These are phyloP conservation scores for Gortyna flavago DNA, from an alignment of 2,888 invertebrate species.

Conservation along the genomic window DNA sequence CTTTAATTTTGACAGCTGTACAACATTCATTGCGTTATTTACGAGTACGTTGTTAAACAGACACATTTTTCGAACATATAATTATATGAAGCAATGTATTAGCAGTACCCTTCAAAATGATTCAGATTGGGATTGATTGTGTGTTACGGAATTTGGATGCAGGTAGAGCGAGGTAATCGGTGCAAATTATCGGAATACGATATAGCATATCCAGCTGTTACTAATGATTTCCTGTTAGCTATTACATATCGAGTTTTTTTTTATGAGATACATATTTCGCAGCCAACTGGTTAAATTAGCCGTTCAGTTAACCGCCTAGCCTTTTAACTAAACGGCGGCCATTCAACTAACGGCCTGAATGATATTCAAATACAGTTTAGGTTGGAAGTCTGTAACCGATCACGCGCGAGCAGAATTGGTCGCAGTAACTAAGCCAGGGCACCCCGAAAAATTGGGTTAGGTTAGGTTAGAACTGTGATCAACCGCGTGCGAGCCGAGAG, in stretches of 20 bases:
- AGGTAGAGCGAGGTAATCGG: not conserved
- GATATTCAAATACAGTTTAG: too few species aligned
- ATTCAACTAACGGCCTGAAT: too few species aligned
- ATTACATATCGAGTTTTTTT: not conserved
- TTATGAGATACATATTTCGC: slow-evolving; percentile 6
- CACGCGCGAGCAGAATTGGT: too few species aligned
- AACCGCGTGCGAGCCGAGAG: too few species aligned
- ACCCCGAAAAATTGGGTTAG: too few species aligned
- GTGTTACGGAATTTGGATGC: not conserved
- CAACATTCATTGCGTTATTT: not conserved
- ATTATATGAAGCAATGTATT: too few species aligned
- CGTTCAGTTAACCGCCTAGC: too few species aligned
- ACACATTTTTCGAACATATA: not conserved
- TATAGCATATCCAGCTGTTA: slow-evolving; percentile 8
- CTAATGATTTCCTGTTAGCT: slow-evolving; percentile 34
- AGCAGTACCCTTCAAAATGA: not conserved
- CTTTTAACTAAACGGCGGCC: too few species aligned
- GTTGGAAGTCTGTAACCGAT: too few species aligned
- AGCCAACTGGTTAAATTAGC: too few species aligned
- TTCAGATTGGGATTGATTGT: not conserved
- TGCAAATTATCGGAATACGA: slow-evolving; percentile 13
- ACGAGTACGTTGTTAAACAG: not conserved
- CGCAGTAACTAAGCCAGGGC: too few species aligned
- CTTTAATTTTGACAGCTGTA: not conserved
- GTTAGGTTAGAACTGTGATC: too few species aligned